Evolutionary conservation across 2,797 vertebrate genomes (phyloP).

Genomic region (Mus caroli): DNA sequence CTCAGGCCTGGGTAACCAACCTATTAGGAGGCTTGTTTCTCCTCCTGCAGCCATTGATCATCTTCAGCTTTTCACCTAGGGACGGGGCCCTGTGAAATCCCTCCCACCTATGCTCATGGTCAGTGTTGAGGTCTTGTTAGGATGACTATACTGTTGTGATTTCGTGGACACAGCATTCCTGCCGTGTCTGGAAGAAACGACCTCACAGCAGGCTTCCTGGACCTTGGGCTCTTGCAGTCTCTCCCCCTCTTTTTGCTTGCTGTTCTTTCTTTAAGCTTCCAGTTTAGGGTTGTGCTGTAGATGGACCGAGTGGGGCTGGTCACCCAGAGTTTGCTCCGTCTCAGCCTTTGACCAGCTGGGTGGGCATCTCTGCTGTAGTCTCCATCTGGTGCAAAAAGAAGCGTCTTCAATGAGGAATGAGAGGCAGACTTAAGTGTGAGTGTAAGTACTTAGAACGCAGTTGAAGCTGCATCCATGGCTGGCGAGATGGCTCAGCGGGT

Average conservation of each 20-base stretch:
- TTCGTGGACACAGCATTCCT: not conserved
- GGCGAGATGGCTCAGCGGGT: no score
- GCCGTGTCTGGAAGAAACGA: not conserved
- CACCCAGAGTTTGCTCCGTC: not conserved
- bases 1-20: not conserved
- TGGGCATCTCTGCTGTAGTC: not conserved
- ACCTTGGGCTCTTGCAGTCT: not conserved
- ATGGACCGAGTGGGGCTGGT: not conserved
- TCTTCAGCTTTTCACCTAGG: not conserved
- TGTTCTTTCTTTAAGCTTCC: not conserved
- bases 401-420: not conserved
- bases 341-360: not conserved
- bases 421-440: not conserved
- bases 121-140: not conserved
- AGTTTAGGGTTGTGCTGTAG: not conserved
- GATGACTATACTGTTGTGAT: not conserved
- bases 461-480: no score
- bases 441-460: not conserved
- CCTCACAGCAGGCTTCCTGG: not conserved
- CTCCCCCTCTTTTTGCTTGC: no score
- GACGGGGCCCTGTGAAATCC: not conserved
- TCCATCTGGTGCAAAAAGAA: not conserved
- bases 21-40: not conserved
- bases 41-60: not conserved
- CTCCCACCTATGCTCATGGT: not conserved